Evolutionary conservation across 2,888 invertebrate species (phyloP), one percentile per base, ranked within the genome.

Genomic region (Argynnis bischoffii): DNA sequence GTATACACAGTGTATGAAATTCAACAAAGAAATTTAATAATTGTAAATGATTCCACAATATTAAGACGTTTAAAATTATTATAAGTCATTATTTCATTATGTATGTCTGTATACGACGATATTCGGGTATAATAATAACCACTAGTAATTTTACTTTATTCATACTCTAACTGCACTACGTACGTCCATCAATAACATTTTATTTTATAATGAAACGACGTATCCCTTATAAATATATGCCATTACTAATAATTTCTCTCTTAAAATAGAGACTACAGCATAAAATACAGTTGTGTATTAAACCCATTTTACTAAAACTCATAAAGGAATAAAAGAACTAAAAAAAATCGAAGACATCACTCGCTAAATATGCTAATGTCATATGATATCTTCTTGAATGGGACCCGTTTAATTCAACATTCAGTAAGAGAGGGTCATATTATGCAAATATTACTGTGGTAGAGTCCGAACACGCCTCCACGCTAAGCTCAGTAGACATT

Each of bases 371-470:
- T 61, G 61, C 51, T 51, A 61, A 51, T 61, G 31, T 11, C 16
- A 35, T 41, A 53, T 53, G 50, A 61, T 59, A 59, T 47, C 59
- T 57, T 61, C 60, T 61, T 61, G 35, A 61, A 61, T 61, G 51
- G 51, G 50, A 35, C 57, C 18, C 21, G 57, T 59, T 59, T 59
- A 47, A 59, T 61, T 53, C 51, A 61, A 61, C 51, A 53, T 61
- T 61, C 51, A 61, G 50, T 16, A 51, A 51, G 61, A 61, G 35
- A 61, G 61, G 60, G 50, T 18, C 35, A 61, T 41, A 61, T 61
- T 61, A 61, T 61, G 61, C 51, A 41, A 61, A 61, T 61, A 35
- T 48, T 59, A 48, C 48, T 48, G 47, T 48, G 31, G 26, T 59
- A 18, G 11, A 26, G 2, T 6, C 47, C 13, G 35, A n/a, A 16